These are phyloP conservation scores for Philantomba maxwellii DNA, from an alignment of 2,113 vertebrate genomes.

Conservation along the genomic window DNA sequence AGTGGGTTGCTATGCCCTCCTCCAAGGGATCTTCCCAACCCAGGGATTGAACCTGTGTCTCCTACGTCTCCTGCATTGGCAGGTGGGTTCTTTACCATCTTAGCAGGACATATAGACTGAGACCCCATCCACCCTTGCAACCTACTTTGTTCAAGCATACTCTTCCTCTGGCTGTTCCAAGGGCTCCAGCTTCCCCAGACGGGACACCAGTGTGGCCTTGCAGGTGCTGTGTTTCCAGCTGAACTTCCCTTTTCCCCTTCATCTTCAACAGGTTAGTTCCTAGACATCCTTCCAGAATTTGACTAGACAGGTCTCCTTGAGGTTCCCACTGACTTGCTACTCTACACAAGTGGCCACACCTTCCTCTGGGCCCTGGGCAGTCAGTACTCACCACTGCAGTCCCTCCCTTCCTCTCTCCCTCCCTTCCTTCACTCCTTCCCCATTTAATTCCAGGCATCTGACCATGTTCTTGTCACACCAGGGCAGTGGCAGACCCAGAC, in stretches of 20 bases:
- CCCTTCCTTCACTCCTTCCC: not conserved
- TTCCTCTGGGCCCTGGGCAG: not conserved
- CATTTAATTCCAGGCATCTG: not conserved
- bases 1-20: not conserved
- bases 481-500: not conserved
- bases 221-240: not conserved
- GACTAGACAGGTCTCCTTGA: not conserved
- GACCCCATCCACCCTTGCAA: not conserved
- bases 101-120: not conserved
- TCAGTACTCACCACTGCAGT: not conserved
- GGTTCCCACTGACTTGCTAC: not conserved
- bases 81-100: not conserved
- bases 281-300: not conserved
- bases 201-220: not conserved
- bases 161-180: not conserved
- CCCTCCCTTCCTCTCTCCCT: not conserved
- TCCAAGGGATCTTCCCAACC: not conserved
- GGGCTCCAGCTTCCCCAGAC: not conserved
- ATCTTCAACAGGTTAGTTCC: not conserved
- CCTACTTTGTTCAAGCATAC: not conserved
- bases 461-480: not conserved
- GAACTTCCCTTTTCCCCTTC: not conserved
- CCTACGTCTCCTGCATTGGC: not conserved
- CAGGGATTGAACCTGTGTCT: not conserved
- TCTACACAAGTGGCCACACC: not conserved